Base-by-base conservation (phyloP, 2,113 vertebrate species). In the Tonatia bakeri region DNA sequence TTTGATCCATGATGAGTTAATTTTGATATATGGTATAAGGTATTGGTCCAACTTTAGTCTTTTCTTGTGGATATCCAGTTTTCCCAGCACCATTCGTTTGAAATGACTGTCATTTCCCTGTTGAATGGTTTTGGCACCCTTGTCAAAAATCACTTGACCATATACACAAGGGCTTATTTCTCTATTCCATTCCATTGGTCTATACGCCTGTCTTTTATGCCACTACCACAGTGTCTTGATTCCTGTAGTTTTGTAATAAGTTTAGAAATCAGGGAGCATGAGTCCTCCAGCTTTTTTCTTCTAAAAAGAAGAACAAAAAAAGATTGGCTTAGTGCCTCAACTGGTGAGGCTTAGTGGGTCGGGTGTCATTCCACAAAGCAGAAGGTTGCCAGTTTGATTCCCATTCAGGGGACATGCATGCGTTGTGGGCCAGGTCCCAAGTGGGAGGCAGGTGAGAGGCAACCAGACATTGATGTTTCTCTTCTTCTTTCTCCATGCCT, bases 261-360 rank as follows among this genome's bases (percentile, higher is more conserved):
- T 87, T 96, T 88, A 40, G 59, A 81, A 91, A 81, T 76, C 50
- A 73, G 67, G n/a, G 87, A 50, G n/a, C 24, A 13, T 91, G 75
- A 94, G 40, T 69, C 59, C 22, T 81, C 67, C 31, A 76, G 31
- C 47, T 82, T 70, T 80, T 40, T 61, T 93, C 45, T 91, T 87
- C 54, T 90, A 64, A 64, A 64, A 31, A 64, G 56, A 59, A 59
- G 26, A 64, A 64, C 61, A 64, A 31, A 31, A 61, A 64, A 64
- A 14, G 61, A 64, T 64, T 64, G 61, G 28, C 61, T 31, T 31
- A 12, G 28, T 64, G 61, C 61, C 61, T 13, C 2, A 5, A 31
- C 61, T 64, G 28, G 28, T 64, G 61, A 28, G 61, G 61, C 28
- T 64, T 26, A 64, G 61, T 64, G 61, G 61, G 28, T 31, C 15